phyloP scores from a whole-genome alignment of 2,113 vertebrate genomes.

The Hypocryptadius cinnamomeus region DNA sequence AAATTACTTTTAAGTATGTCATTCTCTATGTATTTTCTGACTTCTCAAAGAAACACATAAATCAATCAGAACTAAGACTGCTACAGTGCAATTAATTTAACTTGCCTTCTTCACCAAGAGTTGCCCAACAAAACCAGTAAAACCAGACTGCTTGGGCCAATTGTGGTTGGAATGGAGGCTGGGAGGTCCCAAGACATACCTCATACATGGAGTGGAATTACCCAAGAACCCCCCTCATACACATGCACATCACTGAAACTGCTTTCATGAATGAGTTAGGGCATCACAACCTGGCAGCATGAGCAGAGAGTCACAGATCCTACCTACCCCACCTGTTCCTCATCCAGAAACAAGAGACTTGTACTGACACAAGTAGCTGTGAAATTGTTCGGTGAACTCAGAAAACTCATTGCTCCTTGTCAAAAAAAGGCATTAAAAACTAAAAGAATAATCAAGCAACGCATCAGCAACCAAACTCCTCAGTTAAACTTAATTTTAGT shows the following conservation, averaged over 20 bases:
- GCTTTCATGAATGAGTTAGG: background rate
- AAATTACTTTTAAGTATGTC: background rate
- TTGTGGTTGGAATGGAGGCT: background rate
- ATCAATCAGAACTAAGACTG: background rate
- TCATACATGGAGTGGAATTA: background rate
- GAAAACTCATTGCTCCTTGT: background rate
- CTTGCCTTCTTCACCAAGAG: background rate
- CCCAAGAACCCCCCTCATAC: background rate
- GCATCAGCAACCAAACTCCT: background rate
- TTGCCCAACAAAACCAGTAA: background rate
- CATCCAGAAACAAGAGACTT: background rate
- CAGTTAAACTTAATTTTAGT: background rate
- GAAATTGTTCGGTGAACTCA: background rate
- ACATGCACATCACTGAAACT: background rate
- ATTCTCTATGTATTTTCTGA: background rate
- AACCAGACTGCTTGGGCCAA: background rate
- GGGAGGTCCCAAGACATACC: background rate
- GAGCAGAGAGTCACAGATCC: background rate
- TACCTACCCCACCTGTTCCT: background rate
- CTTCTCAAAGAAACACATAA: background rate
- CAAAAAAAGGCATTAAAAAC: background rate
- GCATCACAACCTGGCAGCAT: background rate
- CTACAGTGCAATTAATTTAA: background rate
- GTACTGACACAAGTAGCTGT: background rate
- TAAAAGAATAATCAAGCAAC: background rate